Evolutionary conservation across 2,888 invertebrate species (phyloP).

Genomic region (Drosophila pseudotalamancana): DNA sequence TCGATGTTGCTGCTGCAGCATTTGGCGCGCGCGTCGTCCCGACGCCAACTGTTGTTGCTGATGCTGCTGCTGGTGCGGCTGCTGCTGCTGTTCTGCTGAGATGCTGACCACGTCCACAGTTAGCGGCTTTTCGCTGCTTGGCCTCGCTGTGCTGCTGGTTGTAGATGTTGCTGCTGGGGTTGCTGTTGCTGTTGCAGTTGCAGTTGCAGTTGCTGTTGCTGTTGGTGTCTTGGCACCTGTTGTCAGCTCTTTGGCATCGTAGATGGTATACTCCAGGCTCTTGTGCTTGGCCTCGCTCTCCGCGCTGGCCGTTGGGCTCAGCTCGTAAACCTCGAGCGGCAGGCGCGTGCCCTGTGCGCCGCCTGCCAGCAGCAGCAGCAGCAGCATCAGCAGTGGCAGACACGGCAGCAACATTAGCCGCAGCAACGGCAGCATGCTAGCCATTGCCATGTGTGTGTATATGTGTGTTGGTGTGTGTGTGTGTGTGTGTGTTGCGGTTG

Average conservation of each 20-base stretch:
- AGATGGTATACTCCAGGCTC: slow-evolving; percentile 76
- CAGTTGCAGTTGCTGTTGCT: slow-evolving; percentile 25
- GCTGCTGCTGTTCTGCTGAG: slow-evolving; percentile 38
- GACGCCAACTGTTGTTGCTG: too few relatives aligned
- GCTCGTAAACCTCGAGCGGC: slow-evolving; percentile 83
- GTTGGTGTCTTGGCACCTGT: slow-evolving; percentile 36
- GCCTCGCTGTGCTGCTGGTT: slow-evolving; percentile 33
- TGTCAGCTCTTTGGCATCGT: slow-evolving; percentile 69
- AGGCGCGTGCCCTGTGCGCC: slow-evolving; percentile 79
- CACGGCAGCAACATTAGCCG: slow-evolving; percentile 41
- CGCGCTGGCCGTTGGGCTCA: slow-evolving; percentile 71
- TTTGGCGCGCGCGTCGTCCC: slow-evolving; percentile 84
- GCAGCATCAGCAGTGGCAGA: slow-evolving; percentile 35
- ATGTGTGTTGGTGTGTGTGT: slow-evolving; percentile 24
- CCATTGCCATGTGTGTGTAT: slow-evolving; percentile 29
- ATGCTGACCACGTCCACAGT: slow-evolving; percentile 52
- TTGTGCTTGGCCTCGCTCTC: slow-evolving; percentile 57
- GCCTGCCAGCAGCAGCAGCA: slow-evolving; percentile 37
- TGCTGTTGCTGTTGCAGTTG: slow-evolving; percentile 28
- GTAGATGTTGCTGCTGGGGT: slow-evolving; percentile 18
- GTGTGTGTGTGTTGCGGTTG: slow-evolving; percentile 53
- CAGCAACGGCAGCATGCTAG: slow-evolving; percentile 49
- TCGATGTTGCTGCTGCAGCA: slow-evolving; percentile 82
- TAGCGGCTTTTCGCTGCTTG: slow-evolving; percentile 47
- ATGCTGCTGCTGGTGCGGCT: slow-evolving; percentile 31